Base-by-base conservation (phyloP, 2,113 vertebrate species). In the Nyctibius bracteatus region DNA sequence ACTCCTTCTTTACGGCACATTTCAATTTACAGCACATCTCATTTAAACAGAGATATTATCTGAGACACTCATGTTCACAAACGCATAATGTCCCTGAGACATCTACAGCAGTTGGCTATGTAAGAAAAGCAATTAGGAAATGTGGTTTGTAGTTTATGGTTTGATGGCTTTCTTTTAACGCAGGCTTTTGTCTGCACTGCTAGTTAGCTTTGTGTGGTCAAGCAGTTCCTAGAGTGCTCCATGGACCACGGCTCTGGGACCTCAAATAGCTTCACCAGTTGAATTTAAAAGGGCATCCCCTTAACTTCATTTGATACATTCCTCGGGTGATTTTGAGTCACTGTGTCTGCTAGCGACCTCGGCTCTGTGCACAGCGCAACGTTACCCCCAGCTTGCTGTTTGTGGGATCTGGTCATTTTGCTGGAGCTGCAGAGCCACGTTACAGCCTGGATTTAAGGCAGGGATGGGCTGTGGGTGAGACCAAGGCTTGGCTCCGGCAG, bases 111-210 rank as follows among this genome's bases (percentile, higher is more conserved):
- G 71, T 62, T 86, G 92, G 37, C 85, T 62, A 21, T 51, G 68
- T 70, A 90, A 88, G 86, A 95, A 91, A 94, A 91, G 78, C 90
- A 90, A 96, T 95, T 90, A 95, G 89, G 78, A 92, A 93, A 92
- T 81, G 62, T 78, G 54, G 46, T 54, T 80, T 95, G 90, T 33
- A 65, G 58, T 88, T 96, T 93, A 94, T 54, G 46, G 55, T 35
- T 94, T 88, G 41, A 78, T 43, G 46, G 66, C 37, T 91, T 73
- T 89, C 61, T 94, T 70, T 88, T 82, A 68, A 88, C 27, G 54
- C 55, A 81, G 81, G 30, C 62, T 78, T 91, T 95, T 84, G 39
- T 33, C 89, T 82, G 74, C 2, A 4, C 30, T 61, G 73, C 47
- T 71, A 24, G 35, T 72, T 6, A 74, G 39, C 65, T 92, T 87